Evolutionary conservation across 2,797 vertebrate species (phyloP).

Genomic region (Sternotherus odoratus): DNA sequence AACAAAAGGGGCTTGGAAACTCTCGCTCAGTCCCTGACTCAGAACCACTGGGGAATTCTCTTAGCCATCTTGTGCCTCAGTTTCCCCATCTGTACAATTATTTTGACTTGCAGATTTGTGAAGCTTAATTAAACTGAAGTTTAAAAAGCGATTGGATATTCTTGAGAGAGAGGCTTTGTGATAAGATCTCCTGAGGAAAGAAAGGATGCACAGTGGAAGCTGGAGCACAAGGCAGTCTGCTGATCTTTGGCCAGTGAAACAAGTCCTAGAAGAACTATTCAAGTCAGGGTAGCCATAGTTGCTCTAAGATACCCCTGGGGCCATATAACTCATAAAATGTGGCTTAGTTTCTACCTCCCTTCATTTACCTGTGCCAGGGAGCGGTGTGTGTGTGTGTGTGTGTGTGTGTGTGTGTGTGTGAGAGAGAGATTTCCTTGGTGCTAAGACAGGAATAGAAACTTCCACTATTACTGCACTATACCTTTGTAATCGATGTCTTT

Average conservation of each 20-base stretch:
- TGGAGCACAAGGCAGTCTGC: neutral
- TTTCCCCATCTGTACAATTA: neutral
- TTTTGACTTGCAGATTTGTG: neutral
- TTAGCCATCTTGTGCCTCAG: neutral
- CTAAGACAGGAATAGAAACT: neutral
- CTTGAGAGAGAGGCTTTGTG: neutral
- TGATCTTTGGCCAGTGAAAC: neutral
- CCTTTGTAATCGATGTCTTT: neutral
- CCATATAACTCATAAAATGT: neutral
- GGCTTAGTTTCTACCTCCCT: neutral
- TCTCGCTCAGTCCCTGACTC: neutral
- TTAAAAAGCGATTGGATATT: neutral
- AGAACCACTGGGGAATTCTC: neutral
- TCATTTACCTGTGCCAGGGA: neutral
- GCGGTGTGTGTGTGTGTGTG: too few relatives aligned
- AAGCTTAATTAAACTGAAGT: neutral
- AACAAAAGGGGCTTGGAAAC: neutral
- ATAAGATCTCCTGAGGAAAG: neutral
- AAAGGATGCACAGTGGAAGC: neutral
- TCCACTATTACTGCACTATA: neutral
- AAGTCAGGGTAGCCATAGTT: neutral
- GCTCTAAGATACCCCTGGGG: neutral
- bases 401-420: too few relatives aligned
- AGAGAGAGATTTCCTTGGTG: too few relatives aligned
- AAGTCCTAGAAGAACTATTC: neutral